A percentile compares a stretch with the other conserved stretches of the same genome.
Evolutionary conservation across 37 sponge, comb jelly and placozoan species (phyloP).

Genomic region (Theonella swinhoei): DNA sequence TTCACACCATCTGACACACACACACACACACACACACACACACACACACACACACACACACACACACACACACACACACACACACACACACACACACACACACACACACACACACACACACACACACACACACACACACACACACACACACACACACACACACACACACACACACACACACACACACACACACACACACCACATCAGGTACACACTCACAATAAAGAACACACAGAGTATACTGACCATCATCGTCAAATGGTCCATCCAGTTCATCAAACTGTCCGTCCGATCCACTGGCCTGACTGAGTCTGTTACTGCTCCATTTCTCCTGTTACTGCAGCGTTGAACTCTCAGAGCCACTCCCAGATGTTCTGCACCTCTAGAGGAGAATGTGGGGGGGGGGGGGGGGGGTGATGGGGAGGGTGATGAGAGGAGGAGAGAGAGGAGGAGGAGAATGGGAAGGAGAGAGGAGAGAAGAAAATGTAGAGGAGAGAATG

Average conservation of each 20-base stretch:
- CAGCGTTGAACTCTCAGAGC: conserved; percentile 25
- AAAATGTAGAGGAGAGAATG: not conserved
- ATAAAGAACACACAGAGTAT: conserved; percentile 3
- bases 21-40: conserved; percentile 57
- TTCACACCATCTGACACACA: conserved; percentile 48
- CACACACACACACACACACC: conserved; percentile 52
- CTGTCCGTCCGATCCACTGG: not conserved
- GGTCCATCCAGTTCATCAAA: not conserved
- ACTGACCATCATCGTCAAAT: not conserved
- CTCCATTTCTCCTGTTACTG: not conserved
- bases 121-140: conserved; percentile 47
- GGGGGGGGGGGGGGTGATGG: no score
- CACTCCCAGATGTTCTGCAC: conserved; percentile 47
- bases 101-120: conserved; percentile 31
- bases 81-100: conserved; percentile 36
- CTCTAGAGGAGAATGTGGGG: not conserved
- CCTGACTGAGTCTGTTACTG: not conserved
- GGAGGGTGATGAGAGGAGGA: not conserved
- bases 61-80: conserved; percentile 50
- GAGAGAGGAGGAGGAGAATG: not conserved
- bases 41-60: conserved; percentile 49
- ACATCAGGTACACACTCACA: no score
- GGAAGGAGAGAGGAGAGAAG: not conserved
- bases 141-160: conserved; percentile 49
- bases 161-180: conserved; percentile 64